Evolutionary conservation across 2,888 invertebrate species (phyloP).

Genomic region (Ophion obscuratus): DNA sequence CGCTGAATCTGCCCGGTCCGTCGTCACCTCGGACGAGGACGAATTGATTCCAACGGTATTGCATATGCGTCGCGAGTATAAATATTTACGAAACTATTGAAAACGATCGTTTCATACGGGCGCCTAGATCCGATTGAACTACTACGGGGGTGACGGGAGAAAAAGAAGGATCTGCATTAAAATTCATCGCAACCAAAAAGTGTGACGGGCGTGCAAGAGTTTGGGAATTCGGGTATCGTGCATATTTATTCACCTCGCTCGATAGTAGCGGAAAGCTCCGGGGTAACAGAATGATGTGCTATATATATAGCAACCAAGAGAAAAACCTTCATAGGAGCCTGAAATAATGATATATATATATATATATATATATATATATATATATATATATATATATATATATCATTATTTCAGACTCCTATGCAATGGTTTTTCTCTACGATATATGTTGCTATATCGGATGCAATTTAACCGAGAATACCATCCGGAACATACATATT

Average conservation of each 20-base stretch:
- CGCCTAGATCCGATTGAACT: constrained; percentile 12
- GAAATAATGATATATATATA: too few relatives aligned
- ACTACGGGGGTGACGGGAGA: constrained; percentile 4
- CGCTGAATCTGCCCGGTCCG: constrained; percentile 21
- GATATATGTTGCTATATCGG: constrained; percentile 34
- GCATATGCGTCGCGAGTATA: constrained; percentile 8
- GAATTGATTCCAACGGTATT: constrained; percentile 37
- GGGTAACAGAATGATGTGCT: neutral
- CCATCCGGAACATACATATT: constrained; percentile 42
- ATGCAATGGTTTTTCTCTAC: neutral
- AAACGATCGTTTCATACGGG: constrained; percentile 2
- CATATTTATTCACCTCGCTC: constrained; percentile 43
- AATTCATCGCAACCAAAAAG: constrained; percentile 18
- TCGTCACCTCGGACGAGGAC: constrained; percentile 40
- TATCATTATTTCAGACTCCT: neutral
- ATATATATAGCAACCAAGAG: too few relatives aligned
- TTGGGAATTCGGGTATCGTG: constrained; percentile 9
- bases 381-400: too few relatives aligned
- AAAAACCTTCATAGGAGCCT: too few relatives aligned
- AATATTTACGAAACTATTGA: constrained; percentile 55
- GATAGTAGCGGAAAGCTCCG: neutral
- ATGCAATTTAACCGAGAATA: constrained; percentile 54
- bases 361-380: too few relatives aligned
- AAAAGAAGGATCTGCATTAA: constrained; percentile 23
- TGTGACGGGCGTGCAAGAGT: neutral